Conservation (phyloP, 2,888 invertebrate genomes). For the Plusia festucae region DNA sequence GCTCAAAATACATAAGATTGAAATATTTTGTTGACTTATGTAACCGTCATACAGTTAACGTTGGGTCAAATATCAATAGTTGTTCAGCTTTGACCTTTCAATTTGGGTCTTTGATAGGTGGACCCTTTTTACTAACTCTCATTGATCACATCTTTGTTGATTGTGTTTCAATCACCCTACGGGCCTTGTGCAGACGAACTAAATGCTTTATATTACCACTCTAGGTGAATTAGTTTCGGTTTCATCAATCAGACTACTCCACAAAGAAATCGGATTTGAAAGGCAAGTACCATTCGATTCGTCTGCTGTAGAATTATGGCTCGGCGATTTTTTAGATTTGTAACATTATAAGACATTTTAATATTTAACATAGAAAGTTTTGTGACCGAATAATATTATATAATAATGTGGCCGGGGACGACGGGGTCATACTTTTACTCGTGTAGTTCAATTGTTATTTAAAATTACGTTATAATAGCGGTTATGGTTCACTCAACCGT, state of each 20-base stretch:
- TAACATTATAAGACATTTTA: conserved; percentile 46
- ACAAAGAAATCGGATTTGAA: conserved; percentile 37
- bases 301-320: conserved; percentile 52
- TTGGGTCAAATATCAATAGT: conserved; percentile 67
- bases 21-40: conserved; percentile 20
- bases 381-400: conserved; percentile 64
- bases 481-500: conserved; percentile 62
- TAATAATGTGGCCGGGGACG: conserved; percentile 58
- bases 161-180: conserved; percentile 62
- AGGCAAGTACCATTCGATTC: conserved; percentile 51
- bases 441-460: conserved; percentile 67
- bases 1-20: conserved; percentile 30
- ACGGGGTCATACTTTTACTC: conserved; percentile 71
- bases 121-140: conserved; percentile 61
- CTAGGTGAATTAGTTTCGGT: conserved; percentile 31
- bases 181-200: conserved; percentile 22
- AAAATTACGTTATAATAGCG: conserved; percentile 58
- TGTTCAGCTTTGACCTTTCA: conserved; percentile 65
- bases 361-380: conserved; percentile 75
- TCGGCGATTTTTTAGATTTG: conserved; percentile 54
- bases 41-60: conserved; percentile 40
- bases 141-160: conserved; percentile 63
- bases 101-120: conserved; percentile 57
- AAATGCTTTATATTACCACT: conserved; percentile 35
- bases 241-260: conserved; percentile 26